Conservation (phyloP, 2,888 invertebrate genomes). For the Parnassius smintheus region DNA sequence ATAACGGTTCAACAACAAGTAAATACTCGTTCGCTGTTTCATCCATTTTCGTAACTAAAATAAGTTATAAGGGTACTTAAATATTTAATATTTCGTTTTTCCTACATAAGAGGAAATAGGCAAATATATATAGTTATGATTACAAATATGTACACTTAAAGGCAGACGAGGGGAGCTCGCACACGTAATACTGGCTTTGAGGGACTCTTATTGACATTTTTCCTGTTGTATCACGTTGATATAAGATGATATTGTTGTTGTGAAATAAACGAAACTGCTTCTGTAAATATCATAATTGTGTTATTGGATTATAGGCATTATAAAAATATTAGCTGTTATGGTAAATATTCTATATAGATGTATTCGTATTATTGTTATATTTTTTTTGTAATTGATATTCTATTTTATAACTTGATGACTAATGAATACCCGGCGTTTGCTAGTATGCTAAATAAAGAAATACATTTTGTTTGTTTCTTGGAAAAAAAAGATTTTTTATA, state of each 20-base stretch:
- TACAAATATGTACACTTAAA: conserved; percentile 18
- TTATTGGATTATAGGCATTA: neutral
- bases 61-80: conserved; percentile 8
- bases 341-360: no score
- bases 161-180: conserved; percentile 20
- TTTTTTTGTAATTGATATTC: no score
- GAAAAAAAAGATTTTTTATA: no score
- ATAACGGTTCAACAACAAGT: no score
- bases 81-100: conserved; percentile 25
- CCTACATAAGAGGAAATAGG: conserved; percentile 7
- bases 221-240: conserved; percentile 33
- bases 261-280: conserved; percentile 17
- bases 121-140: conserved; percentile 5
- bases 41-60: neutral
- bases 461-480: no score
- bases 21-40: no score
- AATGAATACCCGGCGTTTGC: no score
- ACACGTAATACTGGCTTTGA: conserved; percentile 34
- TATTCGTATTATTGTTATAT: no score
- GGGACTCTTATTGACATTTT: conserved; percentile 38
- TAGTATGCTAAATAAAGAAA: no score
- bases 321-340: neutral
- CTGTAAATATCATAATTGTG: conserved; percentile 3
- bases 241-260: conserved; percentile 34
- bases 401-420: no score